Evolutionary conservation across 2,113 vertebrate genomes (phyloP), one percentile per base, ranked within the genome.

Genomic region (Cairina moschata): DNA sequence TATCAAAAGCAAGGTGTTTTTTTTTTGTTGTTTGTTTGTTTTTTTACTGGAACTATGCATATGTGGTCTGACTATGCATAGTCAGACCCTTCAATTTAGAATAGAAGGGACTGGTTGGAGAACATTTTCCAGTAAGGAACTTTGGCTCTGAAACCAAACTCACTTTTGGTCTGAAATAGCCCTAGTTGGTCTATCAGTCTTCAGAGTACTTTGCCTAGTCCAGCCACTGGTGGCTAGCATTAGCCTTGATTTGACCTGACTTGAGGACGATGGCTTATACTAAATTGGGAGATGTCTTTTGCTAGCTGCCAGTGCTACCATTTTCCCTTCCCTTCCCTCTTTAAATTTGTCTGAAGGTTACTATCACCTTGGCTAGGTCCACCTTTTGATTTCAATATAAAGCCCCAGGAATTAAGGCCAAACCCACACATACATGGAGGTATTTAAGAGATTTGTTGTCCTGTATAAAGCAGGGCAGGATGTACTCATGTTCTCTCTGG

Each of bases 11-110:
- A 87, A 83, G 58, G 26, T 90, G 23, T 69, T 73, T 76, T 90
- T 91, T 68, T 86, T 86, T 86, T 84, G 21, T 69, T 76, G 73
- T 88, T 91, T 75, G 62, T 86, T 86, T 86, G 82, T 32, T 74
- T 31, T 50, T 65, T 76, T 82, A 72, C 26, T 56, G 77, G 78
- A 82, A 74, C 26, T 18, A 44, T 12, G 48, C 52, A 82, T 42
- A 36, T 36, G 36, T 36, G 36, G 36, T 36, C 36, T 36, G 36
- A 36, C 36, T 36, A 36, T 36, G 36, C 36, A 36, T 36, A 36
- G 36, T 36, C 36, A 36, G 36, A 36, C 36, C 82, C 62, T 95
- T 91, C 56, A 71, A 71, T 84, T 81, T 72, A 78, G 32, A 90
- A 77, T 7, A 23, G 46, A 88, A 92, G 20, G 8, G 12, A 22